Conservation (phyloP, 1,140 invertebrate species). For the Drosophila baimaii region DNA sequence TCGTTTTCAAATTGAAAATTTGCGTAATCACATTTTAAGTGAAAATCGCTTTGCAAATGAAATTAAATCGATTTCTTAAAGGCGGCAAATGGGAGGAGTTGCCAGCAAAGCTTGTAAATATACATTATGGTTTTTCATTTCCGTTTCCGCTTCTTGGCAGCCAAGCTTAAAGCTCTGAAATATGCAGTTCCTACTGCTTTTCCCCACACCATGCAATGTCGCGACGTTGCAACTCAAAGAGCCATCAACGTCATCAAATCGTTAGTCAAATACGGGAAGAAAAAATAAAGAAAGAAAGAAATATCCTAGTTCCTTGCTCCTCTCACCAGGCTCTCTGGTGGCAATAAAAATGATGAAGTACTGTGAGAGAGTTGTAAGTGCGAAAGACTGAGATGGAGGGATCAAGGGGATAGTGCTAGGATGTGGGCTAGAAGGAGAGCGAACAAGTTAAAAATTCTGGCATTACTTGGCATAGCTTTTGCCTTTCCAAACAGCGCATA, state of each 20-base stretch:
- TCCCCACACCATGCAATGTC: conserved; percentile 20
- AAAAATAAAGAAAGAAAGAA: conserved; percentile 17
- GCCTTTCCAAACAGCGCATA: background rate
- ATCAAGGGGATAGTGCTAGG: background rate
- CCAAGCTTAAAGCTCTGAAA: conserved; percentile 28
- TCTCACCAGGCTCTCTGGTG: conserved; percentile 41
- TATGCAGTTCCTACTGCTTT: conserved; percentile 38
- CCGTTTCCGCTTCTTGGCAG: conserved; percentile 52
- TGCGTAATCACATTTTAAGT: conserved; percentile 81
- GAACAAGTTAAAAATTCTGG: conserved; percentile 23
- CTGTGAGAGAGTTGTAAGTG: conserved; percentile 52
- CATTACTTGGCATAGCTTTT: conserved; percentile 48
- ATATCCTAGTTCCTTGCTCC: conserved; percentile 44
- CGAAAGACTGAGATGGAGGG: conserved; percentile 14
- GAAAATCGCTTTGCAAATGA: conserved; percentile 78
- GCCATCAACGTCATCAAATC: conserved; percentile 77
- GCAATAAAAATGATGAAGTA: conserved; percentile 81
- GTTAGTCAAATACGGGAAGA: conserved; percentile 72
- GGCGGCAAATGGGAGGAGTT: conserved; percentile 26
- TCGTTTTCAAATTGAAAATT: conserved; percentile 82
- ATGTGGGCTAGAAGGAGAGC: background rate
- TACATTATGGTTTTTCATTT: conserved; percentile 73
- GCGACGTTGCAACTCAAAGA: conserved; percentile 62
- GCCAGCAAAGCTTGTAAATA: conserved; percentile 55
- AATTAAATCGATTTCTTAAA: conserved; percentile 79